phyloP scores from a whole-genome alignment of 37 sponge, comb jelly and placozoan genomes.

The Diacarnus erythraeanus region DNA sequence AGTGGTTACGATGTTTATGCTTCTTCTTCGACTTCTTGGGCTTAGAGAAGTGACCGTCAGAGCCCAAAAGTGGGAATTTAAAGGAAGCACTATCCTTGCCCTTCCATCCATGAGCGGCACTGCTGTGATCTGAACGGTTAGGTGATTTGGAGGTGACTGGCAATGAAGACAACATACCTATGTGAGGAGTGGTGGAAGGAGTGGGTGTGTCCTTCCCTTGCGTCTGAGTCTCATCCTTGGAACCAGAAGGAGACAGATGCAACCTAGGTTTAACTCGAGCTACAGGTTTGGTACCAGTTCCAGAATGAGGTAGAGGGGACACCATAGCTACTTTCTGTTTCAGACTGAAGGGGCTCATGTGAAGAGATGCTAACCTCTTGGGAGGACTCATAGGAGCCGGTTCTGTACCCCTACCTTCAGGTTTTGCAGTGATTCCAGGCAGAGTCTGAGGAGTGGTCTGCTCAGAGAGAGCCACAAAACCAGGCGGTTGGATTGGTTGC shows the following conservation, averaged over 20 bases:
- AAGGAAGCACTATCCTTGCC: neutral
- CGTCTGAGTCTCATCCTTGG: neutral
- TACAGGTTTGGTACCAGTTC: neutral
- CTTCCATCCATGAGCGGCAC: conserved; percentile 4
- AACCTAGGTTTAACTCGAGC: conserved; percentile 10
- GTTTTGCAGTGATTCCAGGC: neutral
- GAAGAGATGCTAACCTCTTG: neutral
- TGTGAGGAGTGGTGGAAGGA: neutral
- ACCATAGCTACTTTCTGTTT: conserved; percentile 13
- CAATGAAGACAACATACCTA: neutral
- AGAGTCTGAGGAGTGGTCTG: neutral
- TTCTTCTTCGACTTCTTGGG: conserved; percentile 38
- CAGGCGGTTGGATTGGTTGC: neutral
- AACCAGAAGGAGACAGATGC: conserved; percentile 5
- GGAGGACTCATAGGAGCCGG: neutral
- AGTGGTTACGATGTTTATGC: conserved; percentile 11
- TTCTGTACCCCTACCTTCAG: neutral
- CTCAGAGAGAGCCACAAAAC: conserved; percentile 4
- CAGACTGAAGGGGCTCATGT: conserved; percentile 5
- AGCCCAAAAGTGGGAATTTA: neutral
- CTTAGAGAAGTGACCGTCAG: neutral
- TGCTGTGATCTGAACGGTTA: neutral
- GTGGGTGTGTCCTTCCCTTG: neutral
- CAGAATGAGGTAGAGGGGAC: conserved; percentile 1
- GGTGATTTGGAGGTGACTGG: neutral